phyloP scores from a whole-genome alignment of 2,113 vertebrate genomes.

The Pitta sordida region DNA sequence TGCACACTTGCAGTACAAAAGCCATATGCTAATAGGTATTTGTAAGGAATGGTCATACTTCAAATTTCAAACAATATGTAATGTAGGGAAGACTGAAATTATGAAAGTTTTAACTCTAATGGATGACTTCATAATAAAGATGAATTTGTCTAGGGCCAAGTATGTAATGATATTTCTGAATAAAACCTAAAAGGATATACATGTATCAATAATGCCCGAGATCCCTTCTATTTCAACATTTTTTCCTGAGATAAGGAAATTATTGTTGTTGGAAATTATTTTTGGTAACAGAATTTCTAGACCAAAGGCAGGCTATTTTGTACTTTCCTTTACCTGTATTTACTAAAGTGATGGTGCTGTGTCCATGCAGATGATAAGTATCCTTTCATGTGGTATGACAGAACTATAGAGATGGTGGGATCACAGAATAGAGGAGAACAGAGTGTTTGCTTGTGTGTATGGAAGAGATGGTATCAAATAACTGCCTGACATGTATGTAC shows the following conservation, averaged over 20 bases:
- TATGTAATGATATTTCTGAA: neutral
- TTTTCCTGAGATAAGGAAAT: neutral
- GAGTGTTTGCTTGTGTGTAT: neutral
- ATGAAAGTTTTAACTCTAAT: neutral
- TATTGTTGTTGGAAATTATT: neutral
- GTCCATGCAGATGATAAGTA: neutral
- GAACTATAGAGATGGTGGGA: neutral
- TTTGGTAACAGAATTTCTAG: neutral
- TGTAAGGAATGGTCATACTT: neutral
- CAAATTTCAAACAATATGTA: neutral
- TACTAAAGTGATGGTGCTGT: neutral
- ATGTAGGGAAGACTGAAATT: neutral
- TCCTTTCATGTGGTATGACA: neutral
- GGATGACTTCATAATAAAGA: neutral
- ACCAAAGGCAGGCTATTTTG: neutral
- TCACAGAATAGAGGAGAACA: neutral
- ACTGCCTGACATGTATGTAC: neutral
- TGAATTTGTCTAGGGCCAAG: neutral
- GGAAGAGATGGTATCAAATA: neutral
- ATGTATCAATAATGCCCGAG: neutral
- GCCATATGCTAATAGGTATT: neutral
- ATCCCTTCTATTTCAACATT: neutral
- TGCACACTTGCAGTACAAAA: accelerated
- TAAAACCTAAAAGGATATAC: neutral
- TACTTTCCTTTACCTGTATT: neutral